These are phyloP conservation scores for Desmophyllum pertusum DNA, from an alignment of 92 coral and sea anemone genomes.

Conservation along the genomic window DNA sequence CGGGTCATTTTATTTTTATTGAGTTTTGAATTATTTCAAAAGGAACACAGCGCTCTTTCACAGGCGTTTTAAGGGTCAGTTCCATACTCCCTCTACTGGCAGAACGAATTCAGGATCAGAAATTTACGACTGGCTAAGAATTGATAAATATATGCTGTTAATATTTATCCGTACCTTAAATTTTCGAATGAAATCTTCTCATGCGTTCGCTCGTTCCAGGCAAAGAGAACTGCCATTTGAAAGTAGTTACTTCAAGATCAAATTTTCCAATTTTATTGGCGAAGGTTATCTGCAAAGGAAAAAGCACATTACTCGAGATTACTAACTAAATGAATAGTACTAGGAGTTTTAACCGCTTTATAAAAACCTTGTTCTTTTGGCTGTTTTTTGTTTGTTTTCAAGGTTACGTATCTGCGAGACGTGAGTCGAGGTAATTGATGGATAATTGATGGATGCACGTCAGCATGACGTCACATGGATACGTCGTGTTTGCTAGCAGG, in stretches of 20 bases:
- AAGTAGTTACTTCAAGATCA: slow-evolving; percentile 94
- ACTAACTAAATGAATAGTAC: background rate
- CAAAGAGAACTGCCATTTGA: slow-evolving; percentile 96
- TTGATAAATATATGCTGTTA: background rate
- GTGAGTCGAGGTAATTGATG: too few species aligned
- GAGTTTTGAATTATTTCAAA: too few species aligned
- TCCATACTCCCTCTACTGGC: background rate
- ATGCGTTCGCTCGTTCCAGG: slow-evolving; percentile 92
- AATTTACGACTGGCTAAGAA: background rate
- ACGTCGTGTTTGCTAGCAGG: background rate
- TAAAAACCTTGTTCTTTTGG: background rate
- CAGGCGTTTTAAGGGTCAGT: too few species aligned
- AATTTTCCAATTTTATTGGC: slow-evolving; percentile 86
- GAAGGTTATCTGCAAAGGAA: slow-evolving; percentile 76
- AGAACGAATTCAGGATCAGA: background rate
- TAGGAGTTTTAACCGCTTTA: background rate
- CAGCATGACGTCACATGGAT: background rate
- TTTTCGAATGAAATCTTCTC: slow-evolving; percentile 90
- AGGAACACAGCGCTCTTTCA: too few species aligned
- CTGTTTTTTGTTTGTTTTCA: background rate
- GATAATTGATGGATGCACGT: too few species aligned
- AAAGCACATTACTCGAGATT: background rate
- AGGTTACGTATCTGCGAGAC: background rate
- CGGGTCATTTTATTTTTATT: too few species aligned
- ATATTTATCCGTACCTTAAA: slow-evolving; percentile 60